Conservation (phyloP, 2,888 invertebrate genomes). For the Parnassius mnemosyne region DNA sequence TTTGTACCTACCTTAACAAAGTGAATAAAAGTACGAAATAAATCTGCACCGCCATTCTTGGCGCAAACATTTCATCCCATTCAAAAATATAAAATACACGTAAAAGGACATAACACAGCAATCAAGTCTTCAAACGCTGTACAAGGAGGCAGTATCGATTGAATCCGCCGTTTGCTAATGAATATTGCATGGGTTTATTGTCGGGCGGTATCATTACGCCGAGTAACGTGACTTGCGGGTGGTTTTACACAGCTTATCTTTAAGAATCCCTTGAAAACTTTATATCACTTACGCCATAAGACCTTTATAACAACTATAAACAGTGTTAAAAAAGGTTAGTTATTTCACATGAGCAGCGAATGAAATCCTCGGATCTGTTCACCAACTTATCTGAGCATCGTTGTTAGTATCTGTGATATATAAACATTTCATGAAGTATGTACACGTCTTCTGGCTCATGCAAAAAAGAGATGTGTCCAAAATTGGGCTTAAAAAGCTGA, state of each 20-base stretch:
- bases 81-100: constrained; percentile 20
- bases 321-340: no score
- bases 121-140: constrained; percentile 38
- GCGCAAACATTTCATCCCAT: constrained; percentile 7
- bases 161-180: constrained; percentile 31
- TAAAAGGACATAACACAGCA: constrained; percentile 29
- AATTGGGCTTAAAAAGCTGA: no score
- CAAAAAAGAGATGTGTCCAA: no score
- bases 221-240: constrained; percentile 15
- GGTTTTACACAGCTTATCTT: constrained; percentile 17
- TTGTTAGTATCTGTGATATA: no score
- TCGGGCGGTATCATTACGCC: constrained; percentile 30
- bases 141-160: constrained; percentile 29
- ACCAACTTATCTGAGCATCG: no score
- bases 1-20: no score
- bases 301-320: no score
- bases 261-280: constrained; percentile 16
- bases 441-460: no score
- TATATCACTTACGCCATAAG: not conserved
- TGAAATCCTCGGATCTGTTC: no score
- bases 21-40: no score
- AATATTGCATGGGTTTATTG: constrained; percentile 40
- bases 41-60: not conserved
- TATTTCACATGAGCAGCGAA: no score
- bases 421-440: no score